phyloP scores from a whole-genome alignment of 2,113 vertebrate species.

The Plotosus lineatus region DNA sequence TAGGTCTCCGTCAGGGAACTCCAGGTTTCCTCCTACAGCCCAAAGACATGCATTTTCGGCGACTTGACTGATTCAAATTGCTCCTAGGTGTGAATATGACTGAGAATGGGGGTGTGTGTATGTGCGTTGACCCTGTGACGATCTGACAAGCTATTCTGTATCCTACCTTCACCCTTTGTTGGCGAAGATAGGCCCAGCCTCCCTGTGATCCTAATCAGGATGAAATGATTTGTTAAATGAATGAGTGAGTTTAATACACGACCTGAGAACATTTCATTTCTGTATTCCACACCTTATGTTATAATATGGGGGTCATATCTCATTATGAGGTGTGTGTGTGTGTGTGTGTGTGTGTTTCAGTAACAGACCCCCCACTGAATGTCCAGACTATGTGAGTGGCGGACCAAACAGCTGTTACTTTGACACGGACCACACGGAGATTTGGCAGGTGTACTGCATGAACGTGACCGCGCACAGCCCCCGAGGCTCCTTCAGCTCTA shows the following conservation, averaged over 20 bases:
- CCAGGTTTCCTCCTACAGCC: too few species aligned
- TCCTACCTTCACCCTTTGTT: too few species aligned
- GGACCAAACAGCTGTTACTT: conserved; percentile 75
- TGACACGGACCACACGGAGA: conserved; percentile 66
- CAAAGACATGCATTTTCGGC: too few species aligned
- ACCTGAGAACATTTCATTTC: not conserved
- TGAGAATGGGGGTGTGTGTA: too few species aligned
- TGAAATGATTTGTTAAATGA: too few species aligned
- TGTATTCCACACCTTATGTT: not conserved
- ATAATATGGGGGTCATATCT: not conserved
- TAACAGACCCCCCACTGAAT: conserved; percentile 55
- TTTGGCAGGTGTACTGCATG: conserved; percentile 76
- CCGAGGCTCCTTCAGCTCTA: conserved; percentile 61
- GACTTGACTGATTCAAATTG: too few species aligned
- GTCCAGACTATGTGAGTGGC: conserved; percentile 68
- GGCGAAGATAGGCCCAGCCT: too few species aligned
- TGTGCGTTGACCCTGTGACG: too few species aligned
- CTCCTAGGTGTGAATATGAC: too few species aligned
- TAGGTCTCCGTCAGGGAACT: too few species aligned
- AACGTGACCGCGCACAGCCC: conserved; percentile 64
- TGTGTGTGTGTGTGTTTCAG: conserved; percentile 52
- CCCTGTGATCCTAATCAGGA: too few species aligned
- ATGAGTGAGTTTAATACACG: not conserved
- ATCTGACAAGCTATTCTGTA: too few species aligned
- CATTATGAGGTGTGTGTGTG: not conserved